Evolutionary conservation across 2,113 vertebrate species (phyloP).

Genomic region (Scartelaos histophorus): DNA sequence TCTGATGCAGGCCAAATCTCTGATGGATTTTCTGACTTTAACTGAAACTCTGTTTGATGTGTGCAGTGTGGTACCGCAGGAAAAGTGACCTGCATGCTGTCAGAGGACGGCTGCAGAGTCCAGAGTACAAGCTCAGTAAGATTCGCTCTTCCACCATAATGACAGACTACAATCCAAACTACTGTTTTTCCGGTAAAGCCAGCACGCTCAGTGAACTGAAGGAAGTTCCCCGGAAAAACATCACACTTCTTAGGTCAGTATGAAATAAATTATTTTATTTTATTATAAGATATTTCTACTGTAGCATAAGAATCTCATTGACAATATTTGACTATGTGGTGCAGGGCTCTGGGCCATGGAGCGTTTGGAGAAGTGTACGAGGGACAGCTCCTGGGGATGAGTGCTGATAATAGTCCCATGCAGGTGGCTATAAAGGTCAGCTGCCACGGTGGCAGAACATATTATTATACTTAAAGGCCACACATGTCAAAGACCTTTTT

Average conservation of each 20-base stretch:
- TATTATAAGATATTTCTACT: neutral
- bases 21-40: neutral
- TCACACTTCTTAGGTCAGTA: conserved; percentile 85
- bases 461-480: conserved; percentile 37
- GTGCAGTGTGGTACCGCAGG: conserved; percentile 85
- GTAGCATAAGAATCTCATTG: neutral
- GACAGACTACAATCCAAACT: conserved; percentile 93
- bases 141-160: conserved; percentile 88
- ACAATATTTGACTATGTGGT: conserved; percentile 2
- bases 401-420: conserved; percentile 80
- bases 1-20: conserved; percentile 14
- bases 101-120: conserved; percentile 80
- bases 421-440: conserved; percentile 93
- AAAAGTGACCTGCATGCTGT: conserved; percentile 82
- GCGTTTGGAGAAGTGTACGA: conserved; percentile 93
- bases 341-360: conserved; percentile 88
- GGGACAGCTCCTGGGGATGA: conserved; percentile 86
- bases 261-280: neutral
- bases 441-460: conserved; percentile 18
- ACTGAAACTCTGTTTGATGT: conserved; percentile 9
- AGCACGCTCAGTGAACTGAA: conserved; percentile 83
- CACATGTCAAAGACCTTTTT: neutral
- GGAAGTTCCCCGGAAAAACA: conserved; percentile 88
- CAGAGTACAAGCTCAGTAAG: conserved; percentile 90
- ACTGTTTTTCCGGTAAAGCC: conserved; percentile 86